Base-by-base conservation (phyloP, 2,113 vertebrate species). In the Platysternon megacephalum region DNA sequence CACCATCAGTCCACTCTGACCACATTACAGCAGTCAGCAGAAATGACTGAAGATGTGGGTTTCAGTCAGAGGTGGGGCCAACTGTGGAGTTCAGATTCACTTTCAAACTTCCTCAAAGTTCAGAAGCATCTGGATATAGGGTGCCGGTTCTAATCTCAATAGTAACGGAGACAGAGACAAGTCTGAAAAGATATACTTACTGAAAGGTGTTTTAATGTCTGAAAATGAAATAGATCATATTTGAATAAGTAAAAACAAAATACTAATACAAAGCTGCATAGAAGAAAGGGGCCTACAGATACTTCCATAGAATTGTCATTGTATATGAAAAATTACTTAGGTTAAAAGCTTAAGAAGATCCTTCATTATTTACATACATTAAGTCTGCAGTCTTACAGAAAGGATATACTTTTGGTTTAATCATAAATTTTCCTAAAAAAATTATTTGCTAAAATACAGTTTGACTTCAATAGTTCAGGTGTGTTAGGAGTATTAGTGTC, bases 1-100 rank as follows among this genome's bases (percentile, higher is more conserved):
- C 29, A 49, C 35, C 0, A 0, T 48, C 26, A 79, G 9, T n/a
- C 51, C 0, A 0, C 32, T 91, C 7, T 52, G 29, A 94, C 1
- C 0, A 49, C 61, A 17, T 88, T 85, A n/a, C 32, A 65, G 19
- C 51, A 52, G 55, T 68, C 56, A 86, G 82, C 88, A 81, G 16
- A 22, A 78, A 32, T 19, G 32, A 52, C 11, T 61, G 44, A 46
- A 80, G 89, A 86, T 79, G 22, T 13, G 89, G 65, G 16, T 83
- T 92, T 96, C 65, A 90, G 8, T 72, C 35, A 72, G 44, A 78
- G 26, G 74, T 46, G 26, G 74, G 79, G n/a, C 91, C 22, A 44
- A 81, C 86, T 56, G 3, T 56, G 51, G 85, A 93, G 86, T n/a
- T 44, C 4, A 29, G 29, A 26, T 84, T 39, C 11, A 21, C 83